Evolutionary conservation across 2,113 vertebrate genomes (phyloP), one percentile per base, ranked within the genome.

Genomic region (Toxotes jaculatrix): DNA sequence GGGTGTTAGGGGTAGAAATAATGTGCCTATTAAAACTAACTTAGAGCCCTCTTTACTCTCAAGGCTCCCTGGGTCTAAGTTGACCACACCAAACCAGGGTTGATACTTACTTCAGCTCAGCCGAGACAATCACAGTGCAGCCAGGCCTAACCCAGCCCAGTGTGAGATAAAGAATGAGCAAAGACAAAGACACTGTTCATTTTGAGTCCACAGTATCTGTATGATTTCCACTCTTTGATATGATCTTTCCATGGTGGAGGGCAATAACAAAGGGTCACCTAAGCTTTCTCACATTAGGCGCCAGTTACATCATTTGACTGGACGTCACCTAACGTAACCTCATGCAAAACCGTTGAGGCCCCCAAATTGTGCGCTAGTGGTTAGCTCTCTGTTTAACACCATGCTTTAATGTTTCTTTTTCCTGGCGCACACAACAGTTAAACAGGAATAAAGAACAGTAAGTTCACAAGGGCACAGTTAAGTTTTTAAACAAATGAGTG

Each of bases 1-100:
- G 69, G 88, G 85, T 86, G 91, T 90, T 83, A 63, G 88, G 88
- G 91, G 87, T 86, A 88, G 89, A 87, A 87, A 92, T 94, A 95
- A 95, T 92, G 92, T 91, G 92, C 89, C 93, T 91, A 91, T 94
- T 95, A 95, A 95, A 95, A 93, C 93, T 92, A 93, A 93, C 93
- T 93, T 91, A 91, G 89, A 92, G 86, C 79, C 88, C 82, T 92
- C 87, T 92, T 92, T 92, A 82, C 87, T 93, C 88, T 90, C 80
- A 87, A 84, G 91, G 88, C 91, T 92, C 89, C 88, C 83, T 68
- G 87, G 79, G 88, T 92, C 84, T 82, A 84, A 80, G 88, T 86
- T 90, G 92, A 92, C 88, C 87, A 89, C 83, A 87, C 75, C 77
- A 88, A 91, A 87, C 87, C 74, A 81, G 67, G 56, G 74, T 79